Base-by-base conservation (phyloP, 1,140 invertebrate species). In the Zelostemma sp. region DNA sequence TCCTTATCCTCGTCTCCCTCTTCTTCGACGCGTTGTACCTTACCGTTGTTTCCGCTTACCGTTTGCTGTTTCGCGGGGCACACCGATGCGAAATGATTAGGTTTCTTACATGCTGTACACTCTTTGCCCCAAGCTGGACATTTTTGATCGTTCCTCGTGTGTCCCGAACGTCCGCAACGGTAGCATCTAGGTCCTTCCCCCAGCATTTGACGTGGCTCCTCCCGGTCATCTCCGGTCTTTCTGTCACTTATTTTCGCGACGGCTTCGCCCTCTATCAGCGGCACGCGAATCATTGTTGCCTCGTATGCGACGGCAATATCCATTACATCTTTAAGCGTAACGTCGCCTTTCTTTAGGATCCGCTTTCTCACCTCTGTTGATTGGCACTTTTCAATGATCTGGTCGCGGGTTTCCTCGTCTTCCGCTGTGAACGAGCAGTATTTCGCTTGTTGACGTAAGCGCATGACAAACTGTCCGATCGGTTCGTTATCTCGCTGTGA, bases 301-400 rank as follows among this genome's bases (percentile, higher is more conserved):
- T 62, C 59, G 17, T 33, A 18, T 1, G 45, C 17, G 4, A 47
- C 40, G 9, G 28, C 43, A 6, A 54, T 35, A 18, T 54, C 41
- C 17, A 62, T 16, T 5, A 54, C 43, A 25, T 62, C 25, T n/a
- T 54, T n/a, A n/a, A 54, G 21, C 4, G 50, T 51, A 6, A 18
- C 49, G n/a, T 69, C 62, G 6, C 68, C 72, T 14, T 68, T 57
- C 17, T 60, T 56, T 14, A 75, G 16, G 31, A 67, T 56, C 53
- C 62, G 69, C 15, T 72, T 68, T 43, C 71, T 58, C 3, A 81
- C 28, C 38, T 77, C 75, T 11, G 51, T 43, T 9, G 72, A 64
- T 6, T 38, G 33, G 63, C 76, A 79, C 6, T 63, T 53, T 47
- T 76, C 72, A 8, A 80, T 61, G 1, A 80, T 40, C 50, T 79